Evolutionary conservation across 1,140 invertebrate species (phyloP).

Genomic region (Oscheius sp.): DNA sequence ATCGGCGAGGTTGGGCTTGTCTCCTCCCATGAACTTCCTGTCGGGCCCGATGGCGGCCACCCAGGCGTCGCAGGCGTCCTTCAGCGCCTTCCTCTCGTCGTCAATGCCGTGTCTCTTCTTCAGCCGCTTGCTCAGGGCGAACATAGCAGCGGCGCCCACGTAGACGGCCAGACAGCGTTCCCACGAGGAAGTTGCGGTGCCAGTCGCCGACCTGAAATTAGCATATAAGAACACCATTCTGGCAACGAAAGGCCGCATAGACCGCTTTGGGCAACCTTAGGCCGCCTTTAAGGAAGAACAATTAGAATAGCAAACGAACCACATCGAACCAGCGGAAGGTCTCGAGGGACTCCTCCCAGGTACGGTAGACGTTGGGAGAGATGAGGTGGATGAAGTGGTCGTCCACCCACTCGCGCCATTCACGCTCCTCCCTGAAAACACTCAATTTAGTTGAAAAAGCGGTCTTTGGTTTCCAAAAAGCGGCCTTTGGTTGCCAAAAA

Average conservation of each 20-base stretch:
- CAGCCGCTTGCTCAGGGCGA: conserved; percentile 80
- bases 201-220: conserved; percentile 76
- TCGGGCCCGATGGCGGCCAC: conserved; percentile 71
- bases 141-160: conserved; percentile 89
- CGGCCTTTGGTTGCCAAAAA: no score
- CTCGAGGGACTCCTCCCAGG: conserved; percentile 76
- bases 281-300: not conserved
- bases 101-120: conserved; percentile 81
- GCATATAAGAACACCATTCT: not conserved
- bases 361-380: conserved; percentile 94
- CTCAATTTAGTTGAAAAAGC: no score
- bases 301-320: conserved; percentile 9
- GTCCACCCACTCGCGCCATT: conserved; percentile 94
- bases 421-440: conserved; percentile 85
- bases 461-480: no score
- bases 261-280: not conserved
- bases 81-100: conserved; percentile 81
- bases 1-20: conserved; percentile 84
- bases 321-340: conserved; percentile 87
- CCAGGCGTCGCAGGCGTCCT: conserved; percentile 83
- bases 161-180: conserved; percentile 86
- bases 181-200: conserved; percentile 81
- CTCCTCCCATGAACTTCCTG: conserved; percentile 75
- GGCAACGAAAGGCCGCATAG: not conserved
- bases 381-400: conserved; percentile 72